A percentile compares a stretch with the other conserved stretches of the same genome.
phyloP scores from a whole-genome alignment of 2,113 vertebrate genomes.

The Bolborhynchus lineola region DNA sequence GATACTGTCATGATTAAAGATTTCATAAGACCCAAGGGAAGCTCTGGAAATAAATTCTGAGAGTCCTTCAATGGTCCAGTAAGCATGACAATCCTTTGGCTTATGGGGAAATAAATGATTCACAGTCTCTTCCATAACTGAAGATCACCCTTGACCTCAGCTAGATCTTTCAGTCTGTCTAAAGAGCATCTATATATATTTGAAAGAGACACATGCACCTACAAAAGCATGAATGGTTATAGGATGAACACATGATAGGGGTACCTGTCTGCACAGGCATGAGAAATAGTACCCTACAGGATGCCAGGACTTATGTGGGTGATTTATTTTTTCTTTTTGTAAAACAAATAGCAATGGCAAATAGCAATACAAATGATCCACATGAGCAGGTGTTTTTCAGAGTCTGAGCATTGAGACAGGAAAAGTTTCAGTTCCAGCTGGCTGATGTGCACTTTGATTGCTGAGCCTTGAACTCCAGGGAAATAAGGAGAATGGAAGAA shows the following conservation, averaged over 20 bases:
- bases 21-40: background rate
- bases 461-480: conserved; percentile 16
- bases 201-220: background rate
- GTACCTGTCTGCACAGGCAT: background rate
- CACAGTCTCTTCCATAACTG: background rate
- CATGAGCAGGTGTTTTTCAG: background rate
- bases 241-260: background rate
- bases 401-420: background rate
- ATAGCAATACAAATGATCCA: background rate
- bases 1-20: background rate
- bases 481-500: conserved; percentile 46
- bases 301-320: background rate
- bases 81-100: background rate
- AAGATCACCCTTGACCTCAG: background rate
- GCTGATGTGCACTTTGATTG: conserved; percentile 36
- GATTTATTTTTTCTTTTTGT: background rate
- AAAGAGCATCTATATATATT: background rate
- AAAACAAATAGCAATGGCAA: background rate
- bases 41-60: conserved; percentile 2
- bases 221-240: background rate
- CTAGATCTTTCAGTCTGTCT: background rate
- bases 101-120: conserved; percentile 14
- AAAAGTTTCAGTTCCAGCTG: conserved; percentile 29
- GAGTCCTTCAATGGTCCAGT: background rate
- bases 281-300: background rate